Conservation (phyloP, 1,140 invertebrate species). For the Vanessa tameamea region DNA sequence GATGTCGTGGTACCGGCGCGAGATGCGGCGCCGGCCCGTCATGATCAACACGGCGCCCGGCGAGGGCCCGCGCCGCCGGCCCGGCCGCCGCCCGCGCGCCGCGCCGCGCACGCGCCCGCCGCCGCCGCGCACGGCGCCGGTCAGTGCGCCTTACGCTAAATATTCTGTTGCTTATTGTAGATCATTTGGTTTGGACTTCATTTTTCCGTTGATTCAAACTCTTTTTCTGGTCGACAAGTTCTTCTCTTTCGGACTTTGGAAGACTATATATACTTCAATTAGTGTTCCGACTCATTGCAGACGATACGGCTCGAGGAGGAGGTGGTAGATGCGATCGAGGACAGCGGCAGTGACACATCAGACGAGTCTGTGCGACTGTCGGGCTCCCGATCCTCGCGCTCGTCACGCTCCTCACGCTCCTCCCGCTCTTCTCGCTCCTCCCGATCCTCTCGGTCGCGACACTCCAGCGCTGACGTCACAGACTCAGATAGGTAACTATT, state of each 20-base stretch:
- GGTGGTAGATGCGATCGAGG: constrained; percentile 58
- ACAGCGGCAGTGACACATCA: constrained; percentile 68
- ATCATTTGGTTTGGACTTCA: no score
- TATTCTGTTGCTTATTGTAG: neutral
- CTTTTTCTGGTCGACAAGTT: no score
- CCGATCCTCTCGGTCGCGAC: constrained; percentile 18
- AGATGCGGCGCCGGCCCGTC: constrained; percentile 86
- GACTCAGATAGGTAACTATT: constrained; percentile 39
- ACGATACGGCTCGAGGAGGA: constrained; percentile 39
- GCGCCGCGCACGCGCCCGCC: constrained; percentile 39
- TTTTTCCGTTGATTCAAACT: no score
- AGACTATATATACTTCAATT: no score
- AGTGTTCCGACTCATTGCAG: neutral
- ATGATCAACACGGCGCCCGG: constrained; percentile 82
- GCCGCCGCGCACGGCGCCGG: constrained; percentile 13
- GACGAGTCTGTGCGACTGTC: constrained; percentile 66
- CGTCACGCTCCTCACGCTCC: constrained; percentile 48
- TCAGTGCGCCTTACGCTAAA: neutral
- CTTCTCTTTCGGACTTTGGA: no score
- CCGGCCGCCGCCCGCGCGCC: constrained; percentile 39
- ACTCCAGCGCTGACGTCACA: constrained; percentile 25
- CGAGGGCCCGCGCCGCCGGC: constrained; percentile 43
- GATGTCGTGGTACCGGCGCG: constrained; percentile 84
- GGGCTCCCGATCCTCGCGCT: constrained; percentile 38
- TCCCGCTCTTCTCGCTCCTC: constrained; percentile 29